Base-by-base conservation (phyloP, 2,113 vertebrate species). In the Danionella cerebrum region DNA sequence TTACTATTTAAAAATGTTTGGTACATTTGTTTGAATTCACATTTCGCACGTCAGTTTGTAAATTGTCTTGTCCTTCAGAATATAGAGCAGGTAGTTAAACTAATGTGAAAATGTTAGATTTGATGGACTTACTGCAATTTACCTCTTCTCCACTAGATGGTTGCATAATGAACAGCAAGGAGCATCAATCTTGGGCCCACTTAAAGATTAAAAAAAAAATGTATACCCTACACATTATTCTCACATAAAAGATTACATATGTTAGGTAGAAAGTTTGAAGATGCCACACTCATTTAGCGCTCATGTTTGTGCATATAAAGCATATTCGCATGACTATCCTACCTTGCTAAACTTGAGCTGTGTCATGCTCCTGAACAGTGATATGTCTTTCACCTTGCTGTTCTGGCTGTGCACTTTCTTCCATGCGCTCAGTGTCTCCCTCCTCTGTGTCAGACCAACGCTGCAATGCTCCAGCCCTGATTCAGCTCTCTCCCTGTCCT, bases 341-440 rank as follows among this genome's bases (percentile, higher is more conserved):
- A 44, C 18, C 44, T 57, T 33, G 24, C 13, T 45, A 35, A 22
- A 24, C 21, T 62, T 47, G 7, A 35, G 24, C 65, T 52, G 14
- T 36, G 35, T 47, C 31, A 51, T 19, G n/a, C 14, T n/a, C 24
- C 33, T 35, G 47, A 33, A 63, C n/a, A 35, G 45, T 58, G 51
- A 54, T 25, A 44, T 3, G 22, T 36, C 19, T 65, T 29, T 68
- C 14, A 39, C 62, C 62, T 44, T 57, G 33, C 55, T 48, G 35
- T 70, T 58, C 62, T 42, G 50, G 60, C 41, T 42, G 39, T 51
- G 65, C 62, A 14, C 52, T 68, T 48, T 69, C 14, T 1, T 66
- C 41, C 71, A 69, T 69, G 63, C 57, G 70, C 48, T 73, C 75
- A 60, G 39, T 52, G 58, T 76, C 62, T 58, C 21, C 36, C 65